Base-by-base conservation (phyloP, 2,797 vertebrate genomes). In the Centropyge bicolor region DNA sequence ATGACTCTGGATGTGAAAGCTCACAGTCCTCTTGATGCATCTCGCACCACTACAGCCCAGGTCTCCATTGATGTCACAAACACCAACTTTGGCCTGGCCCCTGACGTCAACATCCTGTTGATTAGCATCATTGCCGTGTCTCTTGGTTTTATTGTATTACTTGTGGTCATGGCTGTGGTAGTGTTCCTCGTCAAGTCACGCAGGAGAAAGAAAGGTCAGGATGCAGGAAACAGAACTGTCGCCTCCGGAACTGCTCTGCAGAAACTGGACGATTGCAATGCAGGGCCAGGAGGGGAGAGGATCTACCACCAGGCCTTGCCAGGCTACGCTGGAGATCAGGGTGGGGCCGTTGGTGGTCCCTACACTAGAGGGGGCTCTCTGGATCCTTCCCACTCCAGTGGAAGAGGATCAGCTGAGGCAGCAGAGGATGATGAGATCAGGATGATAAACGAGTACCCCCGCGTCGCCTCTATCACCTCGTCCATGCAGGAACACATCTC, bases 371-470 rank as follows among this genome's bases (percentile, higher is more conserved):
- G 98, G 0, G 98, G 98, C 35, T 99, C 98, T 1, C 89, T 99
- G 88, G 98, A 99, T 92, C 98, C 98, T 38, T 99, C 98, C 0
- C 98, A 99, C 85, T 99, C 98, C 72, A 99, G 98, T 0, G 98
- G 98, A 55, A 94, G 98, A 41, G 98, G 98, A 61, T 99, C 98
- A 0, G 98, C 98, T 0, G 96, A 96, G 84, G 98, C 98, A 0
- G 98, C 97, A 0, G 98, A 99, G 66, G 98, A 99, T 0, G 98
- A 99, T 0, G 98, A 99, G 92, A 99, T 99, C 78, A 96, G 98
- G 51, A 99, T 99, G 98, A 99, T 99, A 85, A 99, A 99, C 0
- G 98, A 99, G 84, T 98, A 98, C 76, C 98, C 98, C 0, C 96
- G 98, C 0, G 97, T 99, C 38, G 97, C 98, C 76, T 99, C 98